These are phyloP conservation scores for Dimorphilus gyrociliatus DNA, from an alignment of 2,888 invertebrate genomes.

Conservation along the genomic window DNA sequence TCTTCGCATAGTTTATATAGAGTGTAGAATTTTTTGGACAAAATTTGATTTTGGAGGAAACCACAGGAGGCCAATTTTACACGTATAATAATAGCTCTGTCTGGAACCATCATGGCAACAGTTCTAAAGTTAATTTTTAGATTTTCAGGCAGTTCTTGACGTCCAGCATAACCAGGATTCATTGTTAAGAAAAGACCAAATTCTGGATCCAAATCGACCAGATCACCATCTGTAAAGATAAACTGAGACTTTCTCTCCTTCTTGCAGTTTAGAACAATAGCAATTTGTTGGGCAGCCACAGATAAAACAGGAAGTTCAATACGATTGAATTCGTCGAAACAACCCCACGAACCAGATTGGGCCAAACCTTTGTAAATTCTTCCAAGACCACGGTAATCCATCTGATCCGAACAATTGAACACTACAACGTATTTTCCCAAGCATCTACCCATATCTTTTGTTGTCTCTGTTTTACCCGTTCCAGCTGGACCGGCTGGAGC, in stretches of 20 bases:
- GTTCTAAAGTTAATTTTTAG: slow-evolving; percentile 92
- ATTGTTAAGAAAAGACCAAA: slow-evolving; percentile 95
- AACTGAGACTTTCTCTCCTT: slow-evolving; percentile 79
- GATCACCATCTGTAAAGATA: slow-evolving; percentile 82
- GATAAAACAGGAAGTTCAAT: slow-evolving; percentile 83
- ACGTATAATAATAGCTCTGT: slow-evolving; percentile 85
- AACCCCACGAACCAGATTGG: slow-evolving; percentile 92
- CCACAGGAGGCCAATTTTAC: slow-evolving; percentile 91
- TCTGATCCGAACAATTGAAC: slow-evolving; percentile 94
- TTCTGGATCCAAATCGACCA: slow-evolving; percentile 79
- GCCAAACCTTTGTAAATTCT: slow-evolving; percentile 86
- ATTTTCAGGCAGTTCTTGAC: slow-evolving; percentile 89
- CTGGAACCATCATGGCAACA: slow-evolving; percentile 98
- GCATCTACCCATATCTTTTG: slow-evolving; percentile 94
- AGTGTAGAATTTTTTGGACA: slow-evolving; percentile 88
- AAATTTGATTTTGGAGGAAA: slow-evolving; percentile 68
- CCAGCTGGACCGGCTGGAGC: slow-evolving; percentile 84
- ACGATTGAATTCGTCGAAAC: slow-evolving; percentile 86
- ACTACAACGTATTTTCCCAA: slow-evolving; percentile 83
- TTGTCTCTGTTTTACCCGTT: slow-evolving; percentile 95
- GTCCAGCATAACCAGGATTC: slow-evolving; percentile 93
- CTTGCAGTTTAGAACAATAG: slow-evolving; percentile 71
- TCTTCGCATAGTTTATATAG: slow-evolving; percentile 91
- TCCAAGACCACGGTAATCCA: slow-evolving; percentile 90
- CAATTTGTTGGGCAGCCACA: slow-evolving; percentile 91